Evolutionary conservation across 2,113 vertebrate species (phyloP), one percentile per base, ranked within the genome.

Genomic region (Oxygymnocypris stewartii): DNA sequence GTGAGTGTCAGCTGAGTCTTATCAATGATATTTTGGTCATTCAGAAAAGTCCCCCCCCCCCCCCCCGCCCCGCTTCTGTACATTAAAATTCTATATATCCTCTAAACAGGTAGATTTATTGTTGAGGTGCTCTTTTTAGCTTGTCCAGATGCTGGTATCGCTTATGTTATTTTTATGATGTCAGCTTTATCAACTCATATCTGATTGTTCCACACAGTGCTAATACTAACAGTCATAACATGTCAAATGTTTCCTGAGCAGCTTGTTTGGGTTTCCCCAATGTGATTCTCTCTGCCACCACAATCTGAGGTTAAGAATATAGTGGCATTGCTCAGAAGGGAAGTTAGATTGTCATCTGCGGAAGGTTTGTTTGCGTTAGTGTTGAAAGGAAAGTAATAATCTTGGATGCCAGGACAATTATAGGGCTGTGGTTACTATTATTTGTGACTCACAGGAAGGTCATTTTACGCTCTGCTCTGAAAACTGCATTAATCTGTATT

Each of bases 201-300:
- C 94, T 93, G 92, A 94, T 93, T 90, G 89, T 90, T 86, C 88
- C 87, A 85, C 89, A 92, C 93, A 94, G 93, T 93, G 88, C 89
- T 90, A 84, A 84, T 57, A 23, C 85, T 82, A 88, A 93, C 88
- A 94, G 93, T 94, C 94, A 95, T 93, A 95, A 94, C 93, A 95
- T 95, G 94, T 94, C 94, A 95, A 84, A 79, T 85, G 63, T 91
- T 95, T 95, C 93, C 94, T 91, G 91, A 84, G 92, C 80, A 63
- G 76, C 90, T 86, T 94, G 93, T 93, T 94, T 94, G 92, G 87
- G 88, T 94, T 94, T 89, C 90, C 91, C 89, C 89, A 79, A 89
- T 90, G 67, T 88, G 88, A 87, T 88, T 92, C 85, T 87, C 88
- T 88, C 86, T 81, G 89, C 86, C 42, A 84, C 49, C 76, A 84